Evolutionary conservation across 2,113 vertebrate species (phyloP), one percentile per base, ranked within the genome.

Genomic region (Orcinus orca): DNA sequence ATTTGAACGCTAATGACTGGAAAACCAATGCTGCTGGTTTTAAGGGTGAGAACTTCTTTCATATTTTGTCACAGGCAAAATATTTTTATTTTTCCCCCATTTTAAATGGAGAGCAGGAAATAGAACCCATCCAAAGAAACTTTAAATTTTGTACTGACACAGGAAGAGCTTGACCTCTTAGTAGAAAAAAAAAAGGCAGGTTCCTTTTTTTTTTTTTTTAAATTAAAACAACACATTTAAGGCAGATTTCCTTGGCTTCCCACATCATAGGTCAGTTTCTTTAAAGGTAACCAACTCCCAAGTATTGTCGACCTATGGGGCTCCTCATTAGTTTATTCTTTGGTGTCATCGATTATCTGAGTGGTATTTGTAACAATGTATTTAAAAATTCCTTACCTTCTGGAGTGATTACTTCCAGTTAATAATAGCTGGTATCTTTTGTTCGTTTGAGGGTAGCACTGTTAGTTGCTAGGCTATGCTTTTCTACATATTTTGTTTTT

Each of bases 21-120:
- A 99, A 99, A 99, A 99, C 99, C 88, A 99, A 99, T 98, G 99
- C 99, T 77, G 99, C 99, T 98, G 99, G 99, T 98, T 99, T 99
- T 98, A 99, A 99, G 95, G 99, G 99, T 99, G 99, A 97, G 98
- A 98, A 92, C 36, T 97, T 92, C 95, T 98, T 98, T 98, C 97
- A 97, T 98, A 89, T 98, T 98, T 93, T 92, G 94, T 97, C 93
- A 97, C 83, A 98, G 94, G 90, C 97, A 95, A 94, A 67, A 92
- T 92, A 79, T 97, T 97, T 96, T 95, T 97, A 91, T 97, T 98
- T 95, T 93, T 95, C 97, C 60, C 90, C 96, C 63, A 84, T 97
- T 98, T 97, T 91, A 97, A 96, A 93, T 31, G 94, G 95, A 95
- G 86, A 97, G 85, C 87, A 96, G 94, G 95, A 94, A 97, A 63